Percentiles rank a stretch among this genome's conserved stretches.
Evolutionary conservation across 2,113 vertebrate genomes (phyloP).

Genomic region (Pangasianodon gigas): DNA sequence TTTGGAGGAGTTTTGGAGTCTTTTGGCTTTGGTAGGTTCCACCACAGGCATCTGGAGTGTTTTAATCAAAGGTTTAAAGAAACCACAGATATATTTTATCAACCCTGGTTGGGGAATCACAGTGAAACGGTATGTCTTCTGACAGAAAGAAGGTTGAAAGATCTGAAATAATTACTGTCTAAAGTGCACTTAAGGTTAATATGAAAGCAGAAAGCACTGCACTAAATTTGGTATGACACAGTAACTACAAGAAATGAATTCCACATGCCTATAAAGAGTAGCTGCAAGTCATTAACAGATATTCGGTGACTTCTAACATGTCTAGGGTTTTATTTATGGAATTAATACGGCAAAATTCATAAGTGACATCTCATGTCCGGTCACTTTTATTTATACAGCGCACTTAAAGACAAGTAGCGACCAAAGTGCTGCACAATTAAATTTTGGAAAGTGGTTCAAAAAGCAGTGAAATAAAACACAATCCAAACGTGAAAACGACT

Average conservation of each 20-base stretch:
- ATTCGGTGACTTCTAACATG: conserved; percentile 16
- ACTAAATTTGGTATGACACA: neutral
- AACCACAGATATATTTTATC: conserved; percentile 8
- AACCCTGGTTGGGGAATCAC: neutral
- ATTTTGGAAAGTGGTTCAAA: neutral
- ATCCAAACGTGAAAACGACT: neutral
- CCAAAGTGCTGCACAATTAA: too few species aligned
- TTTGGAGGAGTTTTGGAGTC: neutral
- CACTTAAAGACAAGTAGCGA: neutral
- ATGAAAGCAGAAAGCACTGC: neutral
- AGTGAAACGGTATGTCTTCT: neutral
- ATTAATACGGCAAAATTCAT: neutral
- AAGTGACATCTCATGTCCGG: neutral
- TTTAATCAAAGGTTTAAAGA: neutral
- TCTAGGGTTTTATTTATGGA: conserved; percentile 25
- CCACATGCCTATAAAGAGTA: conserved; percentile 7
- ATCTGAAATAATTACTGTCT: neutral
- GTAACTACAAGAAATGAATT: neutral
- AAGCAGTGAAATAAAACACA: neutral
- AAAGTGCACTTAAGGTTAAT: conserved; percentile 6
- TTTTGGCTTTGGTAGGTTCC: neutral
- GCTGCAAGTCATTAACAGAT: conserved; percentile 28
- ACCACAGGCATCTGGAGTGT: conserved; percentile 5
- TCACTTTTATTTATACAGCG: neutral
- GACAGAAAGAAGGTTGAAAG: conserved; percentile 3